Percentiles rank a stretch among this genome's conserved stretches.
phyloP scores from a whole-genome alignment of 2,888 invertebrate genomes.

The Agonopterix arenella region DNA sequence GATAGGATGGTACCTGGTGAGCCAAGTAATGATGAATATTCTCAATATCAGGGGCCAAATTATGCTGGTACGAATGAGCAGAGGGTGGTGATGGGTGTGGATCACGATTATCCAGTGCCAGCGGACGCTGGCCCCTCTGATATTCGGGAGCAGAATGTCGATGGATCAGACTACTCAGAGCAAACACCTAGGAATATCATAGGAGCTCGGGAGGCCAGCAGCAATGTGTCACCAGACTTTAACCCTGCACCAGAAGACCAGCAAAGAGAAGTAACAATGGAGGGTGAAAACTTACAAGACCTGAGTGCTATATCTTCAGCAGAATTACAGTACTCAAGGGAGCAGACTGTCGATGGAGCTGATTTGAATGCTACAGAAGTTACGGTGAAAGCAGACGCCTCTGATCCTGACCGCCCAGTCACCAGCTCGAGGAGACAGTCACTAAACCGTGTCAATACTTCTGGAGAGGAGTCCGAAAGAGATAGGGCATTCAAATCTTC shows the following conservation, averaged over 20 bases:
- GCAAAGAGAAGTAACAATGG: slow-evolving; percentile 75
- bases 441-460: slow-evolving; percentile 46
- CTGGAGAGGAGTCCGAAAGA: slow-evolving; percentile 65
- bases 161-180: slow-evolving; percentile 64
- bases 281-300: slow-evolving; percentile 77
- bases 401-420: slow-evolving; percentile 46
- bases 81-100: slow-evolving; percentile 76
- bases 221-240: slow-evolving; percentile 37
- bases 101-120: slow-evolving; percentile 50
- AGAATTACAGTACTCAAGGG: slow-evolving; percentile 56
- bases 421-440: slow-evolving; percentile 47
- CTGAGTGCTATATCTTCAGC: slow-evolving; percentile 49
- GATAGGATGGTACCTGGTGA: slow-evolving; percentile 80
- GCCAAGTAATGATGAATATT: slow-evolving; percentile 68
- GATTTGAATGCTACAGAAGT: slow-evolving; percentile 42
- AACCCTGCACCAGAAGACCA: slow-evolving; percentile 40
- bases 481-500: slow-evolving; percentile 53
- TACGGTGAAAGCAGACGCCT: slow-evolving; percentile 35
- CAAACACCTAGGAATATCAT: slow-evolving; percentile 40
- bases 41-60: slow-evolving; percentile 46
- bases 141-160: slow-evolving; percentile 59
- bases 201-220: slow-evolving; percentile 35
- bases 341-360: slow-evolving; percentile 71
- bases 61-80: slow-evolving; percentile 60
- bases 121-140: slow-evolving; percentile 47